Evolutionary conservation across 2,888 invertebrate genomes (phyloP).

Genomic region (Chelonus formosanus): DNA sequence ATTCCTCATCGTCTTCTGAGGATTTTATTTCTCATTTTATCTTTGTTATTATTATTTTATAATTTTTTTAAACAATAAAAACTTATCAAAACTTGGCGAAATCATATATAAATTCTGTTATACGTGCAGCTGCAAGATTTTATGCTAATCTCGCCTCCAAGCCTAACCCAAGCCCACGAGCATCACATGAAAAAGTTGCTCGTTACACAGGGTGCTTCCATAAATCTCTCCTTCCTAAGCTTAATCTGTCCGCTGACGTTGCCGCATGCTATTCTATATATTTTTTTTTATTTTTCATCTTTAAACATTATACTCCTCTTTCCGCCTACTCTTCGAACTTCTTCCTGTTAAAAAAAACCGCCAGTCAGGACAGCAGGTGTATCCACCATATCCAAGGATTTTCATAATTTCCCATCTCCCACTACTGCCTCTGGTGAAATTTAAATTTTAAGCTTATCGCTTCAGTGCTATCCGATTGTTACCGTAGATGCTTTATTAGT

Average conservation of each 20-base stretch:
- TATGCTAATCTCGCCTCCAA: conserved; percentile 60
- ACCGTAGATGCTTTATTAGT: too few relatives aligned
- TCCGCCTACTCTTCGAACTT: too few relatives aligned
- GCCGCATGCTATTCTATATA: conserved; percentile 3
- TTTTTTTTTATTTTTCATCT: not conserved
- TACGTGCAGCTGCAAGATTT: conserved; percentile 58
- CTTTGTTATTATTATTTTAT: conserved; percentile 29
- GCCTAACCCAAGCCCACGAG: conserved; percentile 52
- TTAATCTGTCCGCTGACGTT: conserved; percentile 57
- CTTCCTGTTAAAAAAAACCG: too few relatives aligned
- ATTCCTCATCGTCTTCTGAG: conserved; percentile 38
- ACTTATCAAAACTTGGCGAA: conserved; percentile 6
- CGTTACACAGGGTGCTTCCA: conserved; percentile 57
- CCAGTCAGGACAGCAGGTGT: too few relatives aligned
- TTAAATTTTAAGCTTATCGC: too few relatives aligned
- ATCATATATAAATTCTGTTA: conserved; percentile 15
- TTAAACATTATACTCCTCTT: not conserved
- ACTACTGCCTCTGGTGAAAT: too few relatives aligned
- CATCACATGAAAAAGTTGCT: conserved; percentile 55
- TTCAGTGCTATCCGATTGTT: too few relatives aligned
- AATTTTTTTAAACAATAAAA: not conserved
- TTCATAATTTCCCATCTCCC: too few relatives aligned
- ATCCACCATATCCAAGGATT: too few relatives aligned
- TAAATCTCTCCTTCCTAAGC: conserved; percentile 60
- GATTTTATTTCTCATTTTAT: conserved; percentile 48